Evolutionary conservation across 2,113 vertebrate genomes (phyloP).

Genomic region (Morphnarchus princeps): DNA sequence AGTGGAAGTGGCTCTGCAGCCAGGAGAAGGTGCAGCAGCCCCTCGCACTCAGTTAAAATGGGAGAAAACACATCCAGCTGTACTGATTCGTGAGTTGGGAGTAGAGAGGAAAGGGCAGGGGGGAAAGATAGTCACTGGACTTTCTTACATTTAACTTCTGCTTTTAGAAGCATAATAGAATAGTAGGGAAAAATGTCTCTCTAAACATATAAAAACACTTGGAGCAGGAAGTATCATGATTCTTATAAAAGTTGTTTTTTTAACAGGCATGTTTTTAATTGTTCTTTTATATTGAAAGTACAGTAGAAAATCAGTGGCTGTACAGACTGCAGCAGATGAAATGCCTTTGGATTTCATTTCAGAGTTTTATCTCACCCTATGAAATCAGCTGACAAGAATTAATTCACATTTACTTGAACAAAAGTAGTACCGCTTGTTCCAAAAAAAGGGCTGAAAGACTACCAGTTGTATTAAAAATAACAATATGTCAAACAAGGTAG

Average conservation of each 20-base stretch:
- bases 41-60: background rate
- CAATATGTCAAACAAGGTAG: background rate
- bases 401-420: background rate
- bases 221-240: background rate
- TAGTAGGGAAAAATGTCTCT: background rate
- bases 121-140: accelerated
- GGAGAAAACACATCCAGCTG: background rate
- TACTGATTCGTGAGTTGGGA: background rate
- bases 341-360: background rate
- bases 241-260: background rate
- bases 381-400: background rate
- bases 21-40: background rate
- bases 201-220: background rate
- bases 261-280: background rate
- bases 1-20: background rate
- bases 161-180: background rate
- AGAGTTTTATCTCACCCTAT: background rate
- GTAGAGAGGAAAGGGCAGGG: background rate
- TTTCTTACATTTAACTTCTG: background rate
- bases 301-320: background rate
- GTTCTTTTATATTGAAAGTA: background rate
- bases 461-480: background rate
- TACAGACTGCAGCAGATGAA: background rate
- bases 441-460: background rate
- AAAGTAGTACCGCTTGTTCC: background rate